phyloP scores from a whole-genome alignment of 2,113 vertebrate genomes.

The Zosterops borbonicus region DNA sequence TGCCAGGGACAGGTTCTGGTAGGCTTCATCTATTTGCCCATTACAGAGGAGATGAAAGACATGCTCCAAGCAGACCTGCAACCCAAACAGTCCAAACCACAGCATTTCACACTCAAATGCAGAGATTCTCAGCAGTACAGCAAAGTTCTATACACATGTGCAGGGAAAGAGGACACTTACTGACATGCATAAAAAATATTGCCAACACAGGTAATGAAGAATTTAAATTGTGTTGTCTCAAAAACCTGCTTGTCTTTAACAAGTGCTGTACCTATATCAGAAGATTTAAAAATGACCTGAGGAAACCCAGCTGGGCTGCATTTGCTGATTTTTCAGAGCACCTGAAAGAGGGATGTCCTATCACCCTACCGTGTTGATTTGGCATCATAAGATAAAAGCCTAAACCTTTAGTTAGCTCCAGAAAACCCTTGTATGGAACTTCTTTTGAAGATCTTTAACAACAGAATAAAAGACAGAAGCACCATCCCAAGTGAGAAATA shows the following conservation, averaged over 20 bases:
- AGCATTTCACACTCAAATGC: neutral
- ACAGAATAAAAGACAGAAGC: neutral
- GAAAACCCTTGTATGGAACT: neutral
- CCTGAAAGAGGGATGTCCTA: neutral
- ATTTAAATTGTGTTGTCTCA: neutral
- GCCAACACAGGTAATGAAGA: neutral
- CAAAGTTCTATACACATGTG: neutral
- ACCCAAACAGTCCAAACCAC: neutral
- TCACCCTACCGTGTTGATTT: neutral
- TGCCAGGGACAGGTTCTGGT: conserved; percentile 74
- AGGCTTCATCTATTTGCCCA: conserved; percentile 81
- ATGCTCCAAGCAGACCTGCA: conserved; percentile 88
- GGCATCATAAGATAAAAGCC: neutral
- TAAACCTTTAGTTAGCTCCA: neutral
- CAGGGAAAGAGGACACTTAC: neutral
- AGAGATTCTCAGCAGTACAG: neutral
- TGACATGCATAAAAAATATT: neutral
- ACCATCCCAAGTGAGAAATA: neutral
- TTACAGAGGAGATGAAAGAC: conserved; percentile 83
- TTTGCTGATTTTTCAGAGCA: neutral
- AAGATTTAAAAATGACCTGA: neutral
- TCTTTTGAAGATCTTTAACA: neutral
- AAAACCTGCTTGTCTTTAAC: neutral
- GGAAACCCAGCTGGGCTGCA: neutral
- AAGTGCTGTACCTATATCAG: neutral